Conservation (phyloP, 2,113 vertebrate species). For the Tachycineta bicolor region DNA sequence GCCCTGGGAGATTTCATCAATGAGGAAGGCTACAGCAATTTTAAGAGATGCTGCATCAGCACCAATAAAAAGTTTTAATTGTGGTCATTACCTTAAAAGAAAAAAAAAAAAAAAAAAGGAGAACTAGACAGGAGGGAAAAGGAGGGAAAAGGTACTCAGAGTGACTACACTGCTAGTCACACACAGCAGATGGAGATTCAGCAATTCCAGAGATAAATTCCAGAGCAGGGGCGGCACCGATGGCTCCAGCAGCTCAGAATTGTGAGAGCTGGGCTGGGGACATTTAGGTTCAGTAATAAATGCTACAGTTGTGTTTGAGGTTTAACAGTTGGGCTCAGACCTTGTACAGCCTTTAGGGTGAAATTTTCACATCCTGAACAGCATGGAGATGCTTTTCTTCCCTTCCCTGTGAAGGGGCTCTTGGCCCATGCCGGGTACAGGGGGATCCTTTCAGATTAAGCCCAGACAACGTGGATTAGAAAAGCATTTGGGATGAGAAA, state of each 20-base stretch:
- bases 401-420: neutral
- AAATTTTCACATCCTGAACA: neutral
- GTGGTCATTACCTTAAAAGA: neutral
- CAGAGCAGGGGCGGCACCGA: fast-evolving
- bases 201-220: neutral
- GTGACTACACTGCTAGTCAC: neutral
- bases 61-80: slow-evolving; percentile 25
- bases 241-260: neutral
- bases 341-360: neutral
- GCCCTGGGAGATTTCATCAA: neutral
- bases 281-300: neutral
- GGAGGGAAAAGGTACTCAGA: neutral
- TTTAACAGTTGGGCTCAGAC: neutral
- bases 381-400: neutral
- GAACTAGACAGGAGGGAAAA: neutral
- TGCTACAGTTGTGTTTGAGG: neutral
- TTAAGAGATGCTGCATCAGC: neutral
- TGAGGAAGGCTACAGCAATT: neutral
- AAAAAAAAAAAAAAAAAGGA: neutral
- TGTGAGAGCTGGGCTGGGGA: fast-evolving
- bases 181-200: neutral
- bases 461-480: fast-evolving
- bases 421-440: fast-evolving
- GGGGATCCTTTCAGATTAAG: fast-evolving
- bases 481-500: neutral